Base-by-base conservation (phyloP, 2,113 vertebrate genomes). In the Psittacus erithacus region DNA sequence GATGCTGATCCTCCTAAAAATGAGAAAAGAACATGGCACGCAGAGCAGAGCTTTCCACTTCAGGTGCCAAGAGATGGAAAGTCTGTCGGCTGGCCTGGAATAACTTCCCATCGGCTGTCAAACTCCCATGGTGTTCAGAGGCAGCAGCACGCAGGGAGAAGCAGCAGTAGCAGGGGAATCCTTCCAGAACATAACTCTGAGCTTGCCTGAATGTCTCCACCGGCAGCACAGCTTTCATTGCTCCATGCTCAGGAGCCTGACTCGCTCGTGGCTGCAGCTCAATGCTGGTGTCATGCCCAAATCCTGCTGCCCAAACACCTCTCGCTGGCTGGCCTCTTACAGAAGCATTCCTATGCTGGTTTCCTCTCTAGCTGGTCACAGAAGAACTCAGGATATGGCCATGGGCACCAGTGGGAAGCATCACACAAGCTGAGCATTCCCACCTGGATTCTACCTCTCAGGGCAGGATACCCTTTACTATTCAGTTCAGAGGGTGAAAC, bases 191-290 rank as follows among this genome's bases (percentile, higher is more conserved):
- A 20, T 2, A 47, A 11, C 76, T 63, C 68, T 22, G 53, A 83
- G 68, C 76, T 47, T 47, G 49, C 35, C 84, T 52, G 29, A 10
- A 19, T 13, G 29, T 52, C 84, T 68, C 33, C 17, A 29, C 5
- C 0, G 2, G 71, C 71, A 90, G 35, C 52, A 22, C 29, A 11
- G 78, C 9, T 18, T 75, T 31, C 33, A 35, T 10, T 1, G 1
- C 74, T 41, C 68, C 25, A 6, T 4, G 46, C 59, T 77, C 39
- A 16, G 39, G 27, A 46, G 18, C 7, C 67, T 4, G 31, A 44
- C 44, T 28, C 1, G 2, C 55, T 52, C 1, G 1, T 0, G 1
- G 64, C 74, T 38, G 70, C 4, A 35, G 63, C 64, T 27, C 57
- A 31, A 16, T 16, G 5, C 8, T 7, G 43, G 22, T 12, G 23